Conservation (phyloP, 2,797 vertebrate genomes). For the Sebastes kiyomatsui region DNA sequence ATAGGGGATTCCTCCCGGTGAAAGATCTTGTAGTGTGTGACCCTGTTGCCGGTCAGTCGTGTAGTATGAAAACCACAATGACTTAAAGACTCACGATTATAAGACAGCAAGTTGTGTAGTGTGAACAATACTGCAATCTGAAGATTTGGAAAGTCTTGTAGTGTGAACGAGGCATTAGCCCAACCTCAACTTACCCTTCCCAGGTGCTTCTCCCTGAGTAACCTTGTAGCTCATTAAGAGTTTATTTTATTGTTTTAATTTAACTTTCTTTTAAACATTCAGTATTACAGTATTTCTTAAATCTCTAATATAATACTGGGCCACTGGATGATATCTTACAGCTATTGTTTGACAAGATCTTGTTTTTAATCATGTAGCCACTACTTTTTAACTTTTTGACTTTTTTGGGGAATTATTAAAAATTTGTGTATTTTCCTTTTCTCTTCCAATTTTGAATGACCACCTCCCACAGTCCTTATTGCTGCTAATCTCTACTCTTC, state of each 20-base stretch:
- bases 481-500: constrained; percentile 3
- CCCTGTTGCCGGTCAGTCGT: no score
- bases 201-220: background rate
- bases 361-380: background rate
- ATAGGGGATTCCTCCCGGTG: background rate
- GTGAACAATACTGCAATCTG: background rate
- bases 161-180: background rate
- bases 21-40: background rate
- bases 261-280: background rate
- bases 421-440: background rate
- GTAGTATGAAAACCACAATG: background rate
- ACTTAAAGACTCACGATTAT: background rate
- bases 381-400: background rate
- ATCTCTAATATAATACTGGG: background rate
- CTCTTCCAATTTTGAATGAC: background rate
- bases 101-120: background rate
- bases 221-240: background rate
- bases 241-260: background rate
- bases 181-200: background rate
- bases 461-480: background rate
- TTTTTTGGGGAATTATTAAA: background rate
- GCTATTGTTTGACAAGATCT: background rate
- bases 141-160: background rate
- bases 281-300: background rate
- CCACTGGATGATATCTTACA: background rate